Evolutionary conservation across 2,797 vertebrate genomes (phyloP), one percentile per base, ranked within the genome.

Genomic region (Poecilia wingei): DNA sequence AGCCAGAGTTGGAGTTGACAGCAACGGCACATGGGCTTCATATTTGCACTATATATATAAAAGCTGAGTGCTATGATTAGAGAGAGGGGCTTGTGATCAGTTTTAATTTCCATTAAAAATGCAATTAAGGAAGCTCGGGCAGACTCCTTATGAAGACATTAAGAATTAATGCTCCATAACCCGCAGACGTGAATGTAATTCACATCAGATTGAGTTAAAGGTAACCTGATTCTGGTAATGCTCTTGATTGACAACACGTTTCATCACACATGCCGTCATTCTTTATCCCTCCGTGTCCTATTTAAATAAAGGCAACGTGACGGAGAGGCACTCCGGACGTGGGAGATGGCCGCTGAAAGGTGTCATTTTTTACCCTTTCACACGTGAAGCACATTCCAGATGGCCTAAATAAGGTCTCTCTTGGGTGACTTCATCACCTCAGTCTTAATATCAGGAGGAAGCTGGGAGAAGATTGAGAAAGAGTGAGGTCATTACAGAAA

Each of bases 1-100:
- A 84, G 89, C 87, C 88, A 84, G 89, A 25, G 82, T 88, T 87
- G 51, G 79, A 90, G 89, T 89, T 86, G 76, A 92, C 91, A 90
- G 79, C 83, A 79, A 43, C 72, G 66, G 72, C 73, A 39, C 75
- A 75, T 28, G 20, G 43, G 71, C 82, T 68, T 80, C 75, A 88
- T 88, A 83, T 93, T 88, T 86, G 71, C 82, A 80, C 72, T 82
- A 45, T 28, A 82, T 31, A 31, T 83, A 61, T 82, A 79, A 86
- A 87, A 83, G 86, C 72, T 45, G 78, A 82, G 13, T 12, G 70
- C 71, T 64, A 4, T 55, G 81, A 86, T 80, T 72, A 82, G 80
- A 66, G 41, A 72, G 76, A 72, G 72, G 77, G 10, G 81, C 78
- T 72, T 72, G 75, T 31, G 79, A 84, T 86, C 78, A 51, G 70